These are phyloP conservation scores for Caprella mutica DNA, from an alignment of 2,888 invertebrate species.

Conservation along the genomic window DNA sequence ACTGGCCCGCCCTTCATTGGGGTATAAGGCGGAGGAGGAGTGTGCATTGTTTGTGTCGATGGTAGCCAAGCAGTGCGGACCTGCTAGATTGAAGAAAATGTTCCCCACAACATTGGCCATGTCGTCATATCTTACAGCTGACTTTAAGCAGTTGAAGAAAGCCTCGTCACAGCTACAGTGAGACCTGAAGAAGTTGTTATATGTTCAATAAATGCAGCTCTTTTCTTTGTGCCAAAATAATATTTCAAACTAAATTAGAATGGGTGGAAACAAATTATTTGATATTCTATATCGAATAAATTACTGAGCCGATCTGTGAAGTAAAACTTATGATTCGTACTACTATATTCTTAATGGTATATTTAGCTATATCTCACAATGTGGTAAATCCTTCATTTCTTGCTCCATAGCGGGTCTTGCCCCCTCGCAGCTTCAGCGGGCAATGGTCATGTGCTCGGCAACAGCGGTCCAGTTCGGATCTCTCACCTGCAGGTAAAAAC, in stretches of 20 bases:
- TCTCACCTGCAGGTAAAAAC: too few relatives aligned
- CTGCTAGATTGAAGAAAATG: constrained; percentile 61
- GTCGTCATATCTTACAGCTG: constrained; percentile 40
- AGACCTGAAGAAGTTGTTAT: constrained; percentile 52
- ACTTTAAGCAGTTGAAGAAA: constrained; percentile 68
- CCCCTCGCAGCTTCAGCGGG: constrained; percentile 63
- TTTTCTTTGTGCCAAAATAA: too few relatives aligned
- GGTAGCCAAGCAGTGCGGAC: constrained; percentile 54
- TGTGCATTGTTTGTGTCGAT: neutral
- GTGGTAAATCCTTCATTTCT: constrained; percentile 47
- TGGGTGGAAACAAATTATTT: too few relatives aligned
- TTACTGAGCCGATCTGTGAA: neutral
- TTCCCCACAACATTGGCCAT: constrained; percentile 45
- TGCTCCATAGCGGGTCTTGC: constrained; percentile 62
- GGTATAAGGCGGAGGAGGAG: neutral
- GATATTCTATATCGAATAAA: too few relatives aligned
- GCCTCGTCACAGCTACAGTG: constrained; percentile 78
- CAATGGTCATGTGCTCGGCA: constrained; percentile 85
- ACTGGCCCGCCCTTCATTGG: neutral
- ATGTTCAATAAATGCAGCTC: too few relatives aligned
- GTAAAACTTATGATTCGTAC: neutral
- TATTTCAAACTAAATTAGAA: too few relatives aligned
- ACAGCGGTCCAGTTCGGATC: constrained; percentile 59
- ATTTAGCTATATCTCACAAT: constrained; percentile 40
- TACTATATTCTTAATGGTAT: neutral